Evolutionary conservation across 2,888 invertebrate genomes (phyloP).

Genomic region (Dastarcus helophoroides): DNA sequence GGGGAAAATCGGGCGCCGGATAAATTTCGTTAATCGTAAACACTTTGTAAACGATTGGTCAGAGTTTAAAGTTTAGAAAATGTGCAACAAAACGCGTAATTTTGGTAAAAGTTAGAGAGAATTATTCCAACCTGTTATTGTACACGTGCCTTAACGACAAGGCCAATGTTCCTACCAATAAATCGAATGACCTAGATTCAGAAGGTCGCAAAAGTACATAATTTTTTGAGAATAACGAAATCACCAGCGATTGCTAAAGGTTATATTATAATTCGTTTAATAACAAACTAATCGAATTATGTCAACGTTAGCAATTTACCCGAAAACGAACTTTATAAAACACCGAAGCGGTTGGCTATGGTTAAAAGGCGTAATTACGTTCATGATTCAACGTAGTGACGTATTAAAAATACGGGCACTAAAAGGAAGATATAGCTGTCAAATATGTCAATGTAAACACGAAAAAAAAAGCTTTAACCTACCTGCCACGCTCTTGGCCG

Average conservation of each 20-base stretch:
- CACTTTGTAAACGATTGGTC: no score
- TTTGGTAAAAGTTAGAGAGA: slow-evolving; percentile 12
- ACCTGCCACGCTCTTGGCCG: slow-evolving; percentile 41
- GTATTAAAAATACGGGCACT: slow-evolving; percentile 11
- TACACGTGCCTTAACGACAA: slow-evolving; percentile 33
- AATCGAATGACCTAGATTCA: slow-evolving; percentile 34
- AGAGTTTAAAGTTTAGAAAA: no score
- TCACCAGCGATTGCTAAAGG: no score
- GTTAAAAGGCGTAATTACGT: slow-evolving; percentile 19
- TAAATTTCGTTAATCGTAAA: no score
- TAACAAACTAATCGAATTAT: no score
- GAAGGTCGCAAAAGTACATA: slow-evolving; percentile 28
- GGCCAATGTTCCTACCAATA: slow-evolving; percentile 31
- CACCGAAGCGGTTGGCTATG: no score
- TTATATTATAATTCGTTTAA: no score
- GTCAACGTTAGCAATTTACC: no score
- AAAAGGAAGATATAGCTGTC: slow-evolving; percentile 7
- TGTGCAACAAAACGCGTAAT: no score
- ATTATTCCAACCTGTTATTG: slow-evolving; percentile 20
- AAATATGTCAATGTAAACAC: slow-evolving; percentile 30
- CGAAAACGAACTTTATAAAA: no score
- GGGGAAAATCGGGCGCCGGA: no score
- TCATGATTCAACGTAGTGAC: slow-evolving; percentile 19
- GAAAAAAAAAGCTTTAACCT: slow-evolving; percentile 21
- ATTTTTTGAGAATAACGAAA: slow-evolving; percentile 2